Evolutionary conservation across 2,797 vertebrate species (phyloP).

Genomic region (Selene dorsalis): DNA sequence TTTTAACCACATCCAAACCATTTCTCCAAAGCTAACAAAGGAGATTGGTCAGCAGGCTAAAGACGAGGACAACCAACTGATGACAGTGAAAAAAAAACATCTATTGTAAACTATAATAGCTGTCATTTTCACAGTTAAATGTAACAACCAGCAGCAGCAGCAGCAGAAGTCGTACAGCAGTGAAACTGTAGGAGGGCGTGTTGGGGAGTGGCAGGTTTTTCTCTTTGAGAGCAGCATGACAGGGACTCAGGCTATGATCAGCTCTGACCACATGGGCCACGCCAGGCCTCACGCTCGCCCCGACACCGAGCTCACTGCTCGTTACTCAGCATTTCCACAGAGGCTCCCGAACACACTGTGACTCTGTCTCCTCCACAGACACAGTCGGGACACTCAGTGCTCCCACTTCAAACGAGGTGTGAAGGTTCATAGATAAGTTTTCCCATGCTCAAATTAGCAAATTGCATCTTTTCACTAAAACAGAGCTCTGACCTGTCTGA

Average conservation of each 20-base stretch:
- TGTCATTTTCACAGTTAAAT: slow-evolving; percentile 24
- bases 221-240: slow-evolving; percentile 53
- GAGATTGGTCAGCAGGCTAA: neutral
- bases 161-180: slow-evolving; percentile 50
- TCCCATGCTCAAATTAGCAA: slow-evolving; percentile 13
- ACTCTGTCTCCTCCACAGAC: slow-evolving; percentile 19
- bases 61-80: neutral
- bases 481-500: slow-evolving; percentile 33
- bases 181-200: slow-evolving; percentile 69
- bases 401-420: neutral
- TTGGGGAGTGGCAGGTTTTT: slow-evolving; percentile 66
- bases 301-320: slow-evolving; percentile 64
- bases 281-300: slow-evolving; percentile 46
- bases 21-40: neutral
- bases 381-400: neutral
- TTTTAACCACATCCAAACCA: slow-evolving; percentile 24
- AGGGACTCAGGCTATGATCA: slow-evolving; percentile 64
- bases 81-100: neutral
- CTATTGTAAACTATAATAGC: neutral
- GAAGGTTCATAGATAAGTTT: neutral
- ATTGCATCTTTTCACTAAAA: slow-evolving; percentile 27
- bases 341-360: slow-evolving; percentile 22
- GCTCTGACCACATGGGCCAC: slow-evolving; percentile 66
- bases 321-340: slow-evolving; percentile 76
- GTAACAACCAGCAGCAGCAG: slow-evolving; percentile 6